These are phyloP conservation scores for Agrotis puta DNA, from an alignment of 2,888 invertebrate species.

Conservation along the genomic window DNA sequence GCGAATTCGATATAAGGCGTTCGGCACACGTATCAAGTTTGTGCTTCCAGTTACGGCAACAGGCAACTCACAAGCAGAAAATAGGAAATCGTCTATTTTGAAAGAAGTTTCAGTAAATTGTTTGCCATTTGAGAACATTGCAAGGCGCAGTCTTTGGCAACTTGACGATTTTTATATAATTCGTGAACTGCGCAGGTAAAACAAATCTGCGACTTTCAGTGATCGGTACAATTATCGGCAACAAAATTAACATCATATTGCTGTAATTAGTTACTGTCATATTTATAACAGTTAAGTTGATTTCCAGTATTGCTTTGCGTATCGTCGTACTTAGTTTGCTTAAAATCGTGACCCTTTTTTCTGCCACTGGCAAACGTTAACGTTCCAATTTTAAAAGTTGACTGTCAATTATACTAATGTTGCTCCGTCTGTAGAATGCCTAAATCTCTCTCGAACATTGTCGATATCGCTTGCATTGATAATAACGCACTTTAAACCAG, in stretches of 20 bases:
- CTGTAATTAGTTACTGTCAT: background rate
- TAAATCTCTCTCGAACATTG: constrained; percentile 19
- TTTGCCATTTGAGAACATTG: too few species aligned
- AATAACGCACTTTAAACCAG: constrained; percentile 40
- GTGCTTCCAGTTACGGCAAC: background rate
- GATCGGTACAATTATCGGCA: background rate
- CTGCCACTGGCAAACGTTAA: background rate
- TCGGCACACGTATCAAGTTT: background rate
- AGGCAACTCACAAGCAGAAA: background rate
- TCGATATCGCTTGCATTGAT: constrained; percentile 45
- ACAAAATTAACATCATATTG: background rate
- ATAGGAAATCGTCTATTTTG: too few species aligned
- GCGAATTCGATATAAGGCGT: constrained; percentile 31
- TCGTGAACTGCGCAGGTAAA: background rate
- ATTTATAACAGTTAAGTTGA: background rate
- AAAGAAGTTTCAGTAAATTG: too few species aligned
- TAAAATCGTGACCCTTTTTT: background rate
- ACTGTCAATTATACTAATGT: background rate
- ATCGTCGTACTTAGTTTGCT: background rate
- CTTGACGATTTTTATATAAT: background rate
- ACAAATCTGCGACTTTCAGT: background rate
- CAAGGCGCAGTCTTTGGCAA: too few species aligned
- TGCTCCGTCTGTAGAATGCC: background rate
- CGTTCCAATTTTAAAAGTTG: background rate
- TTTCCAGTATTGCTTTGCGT: background rate